phyloP scores from a whole-genome alignment of 2,888 invertebrate genomes.

The Leptinotarsa tumamoca region DNA sequence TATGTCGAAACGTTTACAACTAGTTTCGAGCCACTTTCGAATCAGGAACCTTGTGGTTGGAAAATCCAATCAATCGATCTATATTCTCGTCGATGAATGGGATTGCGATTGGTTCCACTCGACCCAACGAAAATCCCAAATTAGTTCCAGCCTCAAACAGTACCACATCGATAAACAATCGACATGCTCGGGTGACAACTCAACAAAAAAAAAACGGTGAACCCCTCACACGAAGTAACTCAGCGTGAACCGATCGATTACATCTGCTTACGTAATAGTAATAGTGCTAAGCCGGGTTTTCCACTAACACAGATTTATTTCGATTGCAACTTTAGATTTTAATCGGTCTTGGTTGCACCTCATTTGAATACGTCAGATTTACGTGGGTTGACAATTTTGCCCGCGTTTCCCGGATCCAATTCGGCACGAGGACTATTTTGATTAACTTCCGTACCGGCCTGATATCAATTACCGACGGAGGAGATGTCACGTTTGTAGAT shows the following conservation, averaged over 20 bases:
- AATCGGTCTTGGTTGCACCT: background rate
- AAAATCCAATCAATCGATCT: background rate
- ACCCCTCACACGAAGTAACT: background rate
- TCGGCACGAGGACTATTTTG: background rate
- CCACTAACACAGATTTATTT: background rate
- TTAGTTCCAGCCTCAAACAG: background rate
- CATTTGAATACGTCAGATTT: slow-evolving; percentile 1
- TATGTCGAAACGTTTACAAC: background rate
- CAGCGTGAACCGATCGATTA: slow-evolving; percentile 9
- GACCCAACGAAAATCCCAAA: background rate
- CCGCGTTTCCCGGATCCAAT: background rate
- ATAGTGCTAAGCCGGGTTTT: background rate
- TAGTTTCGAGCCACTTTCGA: background rate
- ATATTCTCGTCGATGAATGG: background rate
- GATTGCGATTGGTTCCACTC: slow-evolving; percentile 8
- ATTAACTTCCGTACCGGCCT: background rate
- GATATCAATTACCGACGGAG: background rate
- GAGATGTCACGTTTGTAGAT: background rate
- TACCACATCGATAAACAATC: slow-evolving; percentile 3
- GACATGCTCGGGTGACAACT: background rate
- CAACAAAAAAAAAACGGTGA: slow-evolving; percentile 2
- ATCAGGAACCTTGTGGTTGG: background rate
- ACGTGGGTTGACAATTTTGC: slow-evolving; percentile 6
- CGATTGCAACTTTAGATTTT: background rate
- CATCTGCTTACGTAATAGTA: slow-evolving; percentile 11